Conservation (phyloP, 2,113 vertebrate genomes). For the Boleophthalmus pectinirostris region DNA sequence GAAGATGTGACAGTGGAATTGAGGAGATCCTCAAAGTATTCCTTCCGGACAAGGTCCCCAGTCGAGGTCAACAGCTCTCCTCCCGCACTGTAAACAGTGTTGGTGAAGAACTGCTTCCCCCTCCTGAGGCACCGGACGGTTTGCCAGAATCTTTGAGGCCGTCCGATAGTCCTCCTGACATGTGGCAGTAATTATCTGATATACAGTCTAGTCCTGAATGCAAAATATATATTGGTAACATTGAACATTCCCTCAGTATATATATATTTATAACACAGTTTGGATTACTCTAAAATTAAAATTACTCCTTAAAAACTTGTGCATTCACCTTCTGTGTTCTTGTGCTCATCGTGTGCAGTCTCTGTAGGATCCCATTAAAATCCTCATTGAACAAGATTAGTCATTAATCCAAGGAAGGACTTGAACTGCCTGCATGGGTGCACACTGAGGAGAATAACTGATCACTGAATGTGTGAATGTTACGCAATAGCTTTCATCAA, state of each 20-base stretch:
- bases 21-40: too few species aligned
- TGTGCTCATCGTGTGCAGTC: neutral
- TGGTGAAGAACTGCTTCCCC: too few species aligned
- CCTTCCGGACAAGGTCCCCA: too few species aligned
- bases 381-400: conserved; percentile 43
- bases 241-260: neutral
- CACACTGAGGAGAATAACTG: conserved; percentile 14
- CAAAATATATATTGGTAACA: neutral
- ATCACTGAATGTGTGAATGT: neutral
- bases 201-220: too few species aligned
- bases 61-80: too few species aligned
- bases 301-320: neutral
- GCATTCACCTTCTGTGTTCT: neutral
- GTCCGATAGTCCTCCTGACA: too few species aligned
- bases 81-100: too few species aligned
- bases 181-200: neutral
- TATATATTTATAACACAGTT: too few species aligned
- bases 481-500: neutral
- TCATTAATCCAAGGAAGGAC: conserved; percentile 34
- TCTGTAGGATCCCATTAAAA: conserved; percentile 36
- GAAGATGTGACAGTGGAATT: too few species aligned
- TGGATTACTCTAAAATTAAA: neutral
- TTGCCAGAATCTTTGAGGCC: too few species aligned
- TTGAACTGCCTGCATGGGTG: conserved; percentile 3
- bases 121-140: too few species aligned